Conservation (phyloP, 1,140 invertebrate species). For the Himalopsyche phryganea region DNA sequence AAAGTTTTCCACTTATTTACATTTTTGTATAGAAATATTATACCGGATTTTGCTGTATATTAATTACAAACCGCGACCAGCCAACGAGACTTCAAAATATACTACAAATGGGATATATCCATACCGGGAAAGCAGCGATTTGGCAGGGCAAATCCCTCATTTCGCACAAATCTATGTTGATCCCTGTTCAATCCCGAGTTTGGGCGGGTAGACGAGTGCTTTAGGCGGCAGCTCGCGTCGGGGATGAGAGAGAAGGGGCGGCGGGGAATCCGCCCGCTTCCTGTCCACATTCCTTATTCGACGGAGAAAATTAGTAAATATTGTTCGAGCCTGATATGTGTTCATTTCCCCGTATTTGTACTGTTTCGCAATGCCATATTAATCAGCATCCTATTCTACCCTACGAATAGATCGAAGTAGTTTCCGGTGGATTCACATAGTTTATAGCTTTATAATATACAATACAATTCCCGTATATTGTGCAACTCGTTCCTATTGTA, state of each 20-base stretch:
- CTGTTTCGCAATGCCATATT: background rate
- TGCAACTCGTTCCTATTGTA: no score
- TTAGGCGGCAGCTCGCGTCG: no score
- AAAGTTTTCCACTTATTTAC: no score
- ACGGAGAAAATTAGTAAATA: slow-evolving; percentile 4
- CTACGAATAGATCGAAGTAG: no score
- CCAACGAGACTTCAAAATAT: background rate
- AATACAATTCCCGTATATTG: no score
- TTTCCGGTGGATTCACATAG: no score
- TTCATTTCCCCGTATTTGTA: slow-evolving; percentile 1
- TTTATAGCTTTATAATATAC: no score
- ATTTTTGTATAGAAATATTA: no score
- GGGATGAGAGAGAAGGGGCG: background rate
- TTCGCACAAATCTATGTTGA: slow-evolving; percentile 29
- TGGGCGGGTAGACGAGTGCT: background rate
- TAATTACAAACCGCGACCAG: no score
- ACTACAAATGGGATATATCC: background rate
- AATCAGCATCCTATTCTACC: background rate
- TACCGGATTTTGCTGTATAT: no score
- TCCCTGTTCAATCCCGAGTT: slow-evolving; percentile 2
- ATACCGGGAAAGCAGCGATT: background rate
- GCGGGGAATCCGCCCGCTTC: background rate
- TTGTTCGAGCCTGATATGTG: slow-evolving; percentile 1
- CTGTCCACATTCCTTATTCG: slow-evolving; percentile 2
- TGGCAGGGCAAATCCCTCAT: slow-evolving; percentile 23